Evolutionary conservation across 1,140 invertebrate genomes (phyloP).

Genomic region (Formica exsecta): DNA sequence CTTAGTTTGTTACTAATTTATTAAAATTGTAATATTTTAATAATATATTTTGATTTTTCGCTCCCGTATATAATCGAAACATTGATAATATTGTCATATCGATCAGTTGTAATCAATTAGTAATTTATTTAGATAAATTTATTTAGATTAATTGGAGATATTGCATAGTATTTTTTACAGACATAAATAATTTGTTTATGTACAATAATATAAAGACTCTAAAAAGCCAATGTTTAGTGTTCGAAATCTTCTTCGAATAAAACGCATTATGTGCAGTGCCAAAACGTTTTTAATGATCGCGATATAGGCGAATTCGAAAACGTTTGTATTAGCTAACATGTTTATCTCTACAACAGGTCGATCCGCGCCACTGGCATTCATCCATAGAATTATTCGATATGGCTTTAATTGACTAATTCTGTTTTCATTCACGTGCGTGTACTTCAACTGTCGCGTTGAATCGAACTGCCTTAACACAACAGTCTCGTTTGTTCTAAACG

Average conservation of each 20-base stretch:
- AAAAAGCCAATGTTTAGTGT: constrained; percentile 1
- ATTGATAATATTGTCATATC: not conserved
- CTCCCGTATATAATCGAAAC: not conserved
- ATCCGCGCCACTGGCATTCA: constrained; percentile 18
- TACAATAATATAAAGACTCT: not conserved
- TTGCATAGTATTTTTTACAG: not conserved
- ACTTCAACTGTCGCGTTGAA: constrained; percentile 35
- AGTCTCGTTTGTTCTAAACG: constrained; percentile 50
- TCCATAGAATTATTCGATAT: constrained; percentile 61
- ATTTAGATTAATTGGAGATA: not conserved
- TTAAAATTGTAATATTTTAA: not conserved
- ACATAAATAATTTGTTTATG: not conserved
- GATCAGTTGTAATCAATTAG: not conserved
- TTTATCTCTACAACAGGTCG: not conserved
- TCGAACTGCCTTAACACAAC: constrained; percentile 64
- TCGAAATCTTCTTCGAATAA: not conserved
- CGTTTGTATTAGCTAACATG: not conserved
- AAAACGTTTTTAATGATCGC: not conserved
- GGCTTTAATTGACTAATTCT: constrained; percentile 77
- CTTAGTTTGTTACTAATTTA: constrained; percentile 11
- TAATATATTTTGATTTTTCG: not conserved
- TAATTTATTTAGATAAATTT: not conserved
- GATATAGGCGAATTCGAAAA: not conserved
- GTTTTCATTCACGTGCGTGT: constrained; percentile 67
- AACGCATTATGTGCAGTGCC: not conserved